These are phyloP conservation scores for Caenorhabditis virilis DNA, from an alignment of 2,888 invertebrate genomes.

Conservation along the genomic window DNA sequence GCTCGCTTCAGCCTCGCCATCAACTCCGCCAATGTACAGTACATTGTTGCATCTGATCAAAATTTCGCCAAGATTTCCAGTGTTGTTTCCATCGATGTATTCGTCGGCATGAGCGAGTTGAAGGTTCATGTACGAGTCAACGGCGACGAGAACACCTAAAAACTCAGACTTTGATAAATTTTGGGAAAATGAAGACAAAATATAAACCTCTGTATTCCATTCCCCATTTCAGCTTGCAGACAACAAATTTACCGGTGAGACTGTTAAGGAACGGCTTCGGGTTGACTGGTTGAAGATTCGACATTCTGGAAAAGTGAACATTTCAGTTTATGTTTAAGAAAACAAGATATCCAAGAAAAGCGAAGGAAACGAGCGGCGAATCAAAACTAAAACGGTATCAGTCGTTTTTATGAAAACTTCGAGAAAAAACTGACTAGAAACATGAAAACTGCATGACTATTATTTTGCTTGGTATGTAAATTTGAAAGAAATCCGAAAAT, in stretches of 20 bases:
- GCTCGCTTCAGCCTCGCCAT: slow-evolving; percentile 31
- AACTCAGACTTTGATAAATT: neutral
- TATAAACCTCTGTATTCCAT: slow-evolving; percentile 87
- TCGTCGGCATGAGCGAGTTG: slow-evolving; percentile 96
- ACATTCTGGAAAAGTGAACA: slow-evolving; percentile 13
- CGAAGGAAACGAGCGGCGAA: too few species aligned
- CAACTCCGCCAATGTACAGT: slow-evolving; percentile 61
- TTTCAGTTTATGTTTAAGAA: neutral
- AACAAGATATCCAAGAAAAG: too few species aligned
- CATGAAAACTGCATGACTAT: neutral
- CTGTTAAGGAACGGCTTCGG: slow-evolving; percentile 98
- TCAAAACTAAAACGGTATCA: too few species aligned
- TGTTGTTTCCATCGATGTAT: slow-evolving; percentile 86
- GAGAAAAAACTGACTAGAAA: neutral
- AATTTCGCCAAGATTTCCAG: slow-evolving; percentile 94
- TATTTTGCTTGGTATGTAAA: too few species aligned
- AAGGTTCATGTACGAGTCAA: slow-evolving; percentile 98
- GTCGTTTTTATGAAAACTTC: neutral
- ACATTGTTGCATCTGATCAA: slow-evolving; percentile 75
- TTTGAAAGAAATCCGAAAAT: too few species aligned
- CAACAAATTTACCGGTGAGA: slow-evolving; percentile 93
- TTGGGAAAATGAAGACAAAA: neutral
- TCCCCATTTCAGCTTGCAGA: slow-evolving; percentile 98
- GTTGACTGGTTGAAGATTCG: slow-evolving; percentile 79
- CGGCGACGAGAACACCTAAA: slow-evolving; percentile 88